These are phyloP conservation scores for Cybosia mesomella DNA, from an alignment of 2,888 invertebrate species.

Conservation along the genomic window DNA sequence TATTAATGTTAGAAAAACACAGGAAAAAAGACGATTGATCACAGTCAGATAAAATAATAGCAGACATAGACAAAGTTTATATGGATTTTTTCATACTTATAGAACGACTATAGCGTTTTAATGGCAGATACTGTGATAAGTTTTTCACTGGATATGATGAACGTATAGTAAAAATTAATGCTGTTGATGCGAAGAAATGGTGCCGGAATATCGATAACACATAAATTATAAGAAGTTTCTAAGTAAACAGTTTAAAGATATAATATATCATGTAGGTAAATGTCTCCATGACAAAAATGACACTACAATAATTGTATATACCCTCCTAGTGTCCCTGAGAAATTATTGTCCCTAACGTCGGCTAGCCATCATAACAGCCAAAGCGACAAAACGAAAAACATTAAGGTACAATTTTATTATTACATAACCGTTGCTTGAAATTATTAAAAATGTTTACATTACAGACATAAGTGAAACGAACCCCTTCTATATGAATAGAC, in stretches of 20 bases:
- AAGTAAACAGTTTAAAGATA: background rate
- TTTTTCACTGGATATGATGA: constrained; percentile 47
- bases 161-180: constrained; percentile 31
- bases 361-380: background rate
- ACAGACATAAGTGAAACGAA: no score
- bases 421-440: background rate
- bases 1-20: constrained; percentile 85
- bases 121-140: constrained; percentile 31
- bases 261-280: background rate
- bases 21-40: constrained; percentile 80
- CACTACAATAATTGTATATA: background rate
- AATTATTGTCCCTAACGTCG: no score
- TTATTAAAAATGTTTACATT: no score
- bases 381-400: background rate
- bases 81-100: constrained; percentile 53
- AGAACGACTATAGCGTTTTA: constrained; percentile 37
- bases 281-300: no score
- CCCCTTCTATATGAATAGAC: background rate
- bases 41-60: constrained; percentile 72
- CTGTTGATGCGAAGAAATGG: constrained; percentile 24
- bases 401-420: background rate
- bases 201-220: constrained; percentile 19
- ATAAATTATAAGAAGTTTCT: constrained; percentile 12
- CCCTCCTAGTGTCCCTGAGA: background rate
- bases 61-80: constrained; percentile 68